Base-by-base conservation (phyloP, 2,797 vertebrate genomes). In the Oreochromis mossambicus region DNA sequence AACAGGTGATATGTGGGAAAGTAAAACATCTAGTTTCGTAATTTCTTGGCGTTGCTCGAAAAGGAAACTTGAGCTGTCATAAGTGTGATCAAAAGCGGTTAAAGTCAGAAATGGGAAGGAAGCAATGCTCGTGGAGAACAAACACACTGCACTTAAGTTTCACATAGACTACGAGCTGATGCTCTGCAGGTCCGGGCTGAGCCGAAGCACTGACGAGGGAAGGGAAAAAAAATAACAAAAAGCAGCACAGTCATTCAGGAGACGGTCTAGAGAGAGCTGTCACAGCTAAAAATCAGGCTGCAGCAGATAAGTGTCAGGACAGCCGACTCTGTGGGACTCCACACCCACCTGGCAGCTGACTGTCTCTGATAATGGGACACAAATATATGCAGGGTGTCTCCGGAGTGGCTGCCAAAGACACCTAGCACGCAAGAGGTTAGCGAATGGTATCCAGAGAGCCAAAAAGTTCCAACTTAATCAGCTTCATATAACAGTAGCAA, bases 31-130 rank as follows among this genome's bases (percentile, higher is more conserved):
- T 29, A 75, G 73, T 78, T 90, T 86, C 68, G 14, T 29, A 82
- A 81, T 50, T 24, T 77, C 36, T 77, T 54, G 17, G 12, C 14
- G 4, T 61, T 43, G 89, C 82, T 77, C 12, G 55, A 91, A 91
- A 93, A 89, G 90, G 92, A 95, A 93, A 91, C 77, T 34, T 56
- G 14, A 80, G 82, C 43, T 32, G 82, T 92, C 91, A 89, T 10
- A 80, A 66, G 79, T 54, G 38, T 73, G 55, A 88, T 81, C 63
- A 21, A 77, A 70, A 76, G 78, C 68, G 7, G 87, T 41, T 83
- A 4, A 79, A 81, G 34, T 82, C 81, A 91, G 86, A 93, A 95
- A 91, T 84, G 63, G 92, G 94, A 96, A 96, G 93, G 92, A 95
- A 95, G 91, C 61, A 50, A 84, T 90, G 87, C 88, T 91, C 86